Evolutionary conservation across 2,113 vertebrate genomes (phyloP).

Genomic region (Aspiorhynchus laticeps): DNA sequence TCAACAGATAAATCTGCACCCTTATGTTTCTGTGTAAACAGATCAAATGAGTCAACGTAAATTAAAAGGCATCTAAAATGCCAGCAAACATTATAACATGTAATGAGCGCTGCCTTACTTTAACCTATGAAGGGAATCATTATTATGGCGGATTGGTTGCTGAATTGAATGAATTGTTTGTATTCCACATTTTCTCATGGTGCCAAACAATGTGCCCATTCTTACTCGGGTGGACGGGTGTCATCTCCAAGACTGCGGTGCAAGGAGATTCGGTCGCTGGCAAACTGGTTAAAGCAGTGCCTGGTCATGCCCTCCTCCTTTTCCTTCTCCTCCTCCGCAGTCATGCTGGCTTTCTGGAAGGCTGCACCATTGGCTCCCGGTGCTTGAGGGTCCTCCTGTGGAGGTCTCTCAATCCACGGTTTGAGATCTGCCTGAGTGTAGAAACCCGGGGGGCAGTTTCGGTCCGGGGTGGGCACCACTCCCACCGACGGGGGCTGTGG

Average conservation of each 20-base stretch:
- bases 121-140: conserved; percentile 1
- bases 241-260: conserved; percentile 91
- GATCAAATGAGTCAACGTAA: background rate
- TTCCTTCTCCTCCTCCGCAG: conserved; percentile 81
- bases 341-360: conserved; percentile 81
- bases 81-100: conserved; percentile 2
- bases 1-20: conserved; percentile 28
- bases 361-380: conserved; percentile 82
- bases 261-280: conserved; percentile 92
- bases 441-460: conserved; percentile 80
- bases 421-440: conserved; percentile 84
- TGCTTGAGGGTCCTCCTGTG: conserved; percentile 81
- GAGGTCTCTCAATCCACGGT: conserved; percentile 83
- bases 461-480: conserved; percentile 54
- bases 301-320: conserved; percentile 88
- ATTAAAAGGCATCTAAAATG: background rate
- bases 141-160: background rate
- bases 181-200: background rate
- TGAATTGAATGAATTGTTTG: conserved; percentile 29
- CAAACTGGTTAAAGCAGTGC: conserved; percentile 96
- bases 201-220: background rate
- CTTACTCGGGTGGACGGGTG: conserved; percentile 93
- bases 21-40: conserved; percentile 19
- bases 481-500: conserved; percentile 69
- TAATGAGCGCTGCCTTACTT: background rate